Conservation (phyloP, 2,797 vertebrate genomes). For the Caiman crocodilus region DNA sequence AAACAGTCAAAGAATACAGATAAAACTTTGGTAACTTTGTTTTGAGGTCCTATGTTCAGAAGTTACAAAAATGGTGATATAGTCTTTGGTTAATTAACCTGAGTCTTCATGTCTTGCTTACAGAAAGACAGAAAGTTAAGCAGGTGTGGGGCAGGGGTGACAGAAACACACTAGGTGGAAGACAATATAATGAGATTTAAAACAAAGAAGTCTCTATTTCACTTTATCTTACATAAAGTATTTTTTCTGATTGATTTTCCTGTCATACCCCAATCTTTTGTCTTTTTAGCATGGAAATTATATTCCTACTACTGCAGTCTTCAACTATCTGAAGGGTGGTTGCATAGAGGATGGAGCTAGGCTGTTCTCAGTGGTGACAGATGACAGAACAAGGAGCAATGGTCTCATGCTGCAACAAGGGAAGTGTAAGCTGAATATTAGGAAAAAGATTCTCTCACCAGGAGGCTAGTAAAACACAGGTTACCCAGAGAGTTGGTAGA, state of each 20-base stretch:
- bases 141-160: no score
- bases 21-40: not conserved
- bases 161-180: not conserved
- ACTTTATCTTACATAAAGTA: constrained; percentile 1
- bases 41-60: not conserved
- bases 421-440: no score
- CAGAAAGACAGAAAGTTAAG: not conserved
- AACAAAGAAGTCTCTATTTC: not conserved
- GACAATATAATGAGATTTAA: not conserved
- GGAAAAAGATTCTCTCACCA: no score
- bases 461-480: no score
- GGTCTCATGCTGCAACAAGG: no score
- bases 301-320: not conserved
- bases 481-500: no score
- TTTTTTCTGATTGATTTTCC: not conserved
- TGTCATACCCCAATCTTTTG: not conserved
- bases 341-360: no score
- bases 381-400: no score
- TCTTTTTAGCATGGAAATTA: not conserved
- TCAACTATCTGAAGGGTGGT: no score
- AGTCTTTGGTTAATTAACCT: not conserved
- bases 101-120: constrained; percentile 9
- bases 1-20: constrained; percentile 7
- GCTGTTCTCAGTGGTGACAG: no score
- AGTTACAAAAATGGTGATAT: not conserved